Evolutionary conservation across 2,888 invertebrate species (phyloP).

Genomic region (Dryadula phaetusa): DNA sequence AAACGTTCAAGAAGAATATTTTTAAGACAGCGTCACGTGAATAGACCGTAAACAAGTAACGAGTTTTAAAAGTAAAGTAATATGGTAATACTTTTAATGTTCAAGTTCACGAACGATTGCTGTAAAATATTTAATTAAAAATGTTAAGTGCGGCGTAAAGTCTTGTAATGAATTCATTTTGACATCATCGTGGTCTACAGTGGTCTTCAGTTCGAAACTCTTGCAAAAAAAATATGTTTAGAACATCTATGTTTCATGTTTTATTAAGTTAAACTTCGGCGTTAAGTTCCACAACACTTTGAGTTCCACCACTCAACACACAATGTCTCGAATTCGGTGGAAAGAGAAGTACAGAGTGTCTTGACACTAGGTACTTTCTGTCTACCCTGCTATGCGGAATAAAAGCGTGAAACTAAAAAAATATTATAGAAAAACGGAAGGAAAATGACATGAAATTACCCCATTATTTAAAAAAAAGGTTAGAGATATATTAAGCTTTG

Average conservation of each 20-base stretch:
- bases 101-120: slow-evolving; percentile 5
- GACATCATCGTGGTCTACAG: not conserved
- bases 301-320: too few relatives aligned
- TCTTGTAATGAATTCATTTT: not conserved
- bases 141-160: slow-evolving; percentile 1
- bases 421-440: not conserved
- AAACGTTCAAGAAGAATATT: not conserved
- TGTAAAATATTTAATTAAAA: slow-evolving; percentile 21
- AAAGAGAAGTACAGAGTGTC: too few relatives aligned
- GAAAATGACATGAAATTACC: not conserved
- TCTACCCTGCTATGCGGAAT: too few relatives aligned
- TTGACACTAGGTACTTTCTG: too few relatives aligned
- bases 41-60: slow-evolving; percentile 13
- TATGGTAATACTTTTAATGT: slow-evolving; percentile 26
- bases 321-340: too few relatives aligned
- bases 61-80: slow-evolving; percentile 18
- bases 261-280: not conserved
- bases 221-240: too few relatives aligned
- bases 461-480: not conserved
- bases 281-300: not conserved
- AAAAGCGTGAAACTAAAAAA: too few relatives aligned
- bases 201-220: too few relatives aligned
- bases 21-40: slow-evolving; percentile 26
- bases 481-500: not conserved
- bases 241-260: too few relatives aligned